Conservation (phyloP, 2,797 vertebrate genomes). For the Lagodon rhomboides region DNA sequence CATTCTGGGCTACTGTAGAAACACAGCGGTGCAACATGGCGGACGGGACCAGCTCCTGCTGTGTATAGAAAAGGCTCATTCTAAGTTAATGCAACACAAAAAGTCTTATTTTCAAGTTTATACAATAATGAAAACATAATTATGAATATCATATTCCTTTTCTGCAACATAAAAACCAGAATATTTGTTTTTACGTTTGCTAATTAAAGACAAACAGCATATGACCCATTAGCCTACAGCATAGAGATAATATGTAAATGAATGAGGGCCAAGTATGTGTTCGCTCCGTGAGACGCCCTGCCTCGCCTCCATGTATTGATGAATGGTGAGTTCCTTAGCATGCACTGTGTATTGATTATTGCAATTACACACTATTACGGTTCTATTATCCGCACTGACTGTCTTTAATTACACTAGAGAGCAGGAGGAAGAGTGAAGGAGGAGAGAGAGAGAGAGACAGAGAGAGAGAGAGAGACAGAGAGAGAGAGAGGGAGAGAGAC, state of each 20-base stretch:
- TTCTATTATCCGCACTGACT: slow-evolving; percentile 80
- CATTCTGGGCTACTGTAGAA: too few relatives aligned
- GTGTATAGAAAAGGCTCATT: too few relatives aligned
- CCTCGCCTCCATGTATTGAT: slow-evolving; percentile 44
- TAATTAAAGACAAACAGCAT: neutral
- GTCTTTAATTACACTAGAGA: slow-evolving; percentile 83
- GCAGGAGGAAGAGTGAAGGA: slow-evolving; percentile 57
- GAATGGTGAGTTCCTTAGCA: slow-evolving; percentile 58
- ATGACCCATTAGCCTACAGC: slow-evolving; percentile 1
- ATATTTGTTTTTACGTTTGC: neutral
- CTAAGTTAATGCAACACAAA: too few relatives aligned
- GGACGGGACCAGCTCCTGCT: too few relatives aligned
- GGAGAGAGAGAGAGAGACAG: slow-evolving; percentile 54
- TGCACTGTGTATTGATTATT: slow-evolving; percentile 80
- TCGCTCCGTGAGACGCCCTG: slow-evolving; percentile 11
- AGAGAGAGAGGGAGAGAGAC: slow-evolving; percentile 43
- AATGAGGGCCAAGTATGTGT: slow-evolving; percentile 7
- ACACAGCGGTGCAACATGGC: too few relatives aligned
- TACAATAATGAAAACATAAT: too few relatives aligned
- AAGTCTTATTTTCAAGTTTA: too few relatives aligned
- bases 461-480: slow-evolving; percentile 57
- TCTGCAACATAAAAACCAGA: too few relatives aligned
- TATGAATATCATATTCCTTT: too few relatives aligned
- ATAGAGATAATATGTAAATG: neutral
- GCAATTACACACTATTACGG: slow-evolving; percentile 81